Evolutionary conservation across 2,113 vertebrate genomes (phyloP), one percentile per base, ranked within the genome.

Genomic region (Leptocoma aspasia): DNA sequence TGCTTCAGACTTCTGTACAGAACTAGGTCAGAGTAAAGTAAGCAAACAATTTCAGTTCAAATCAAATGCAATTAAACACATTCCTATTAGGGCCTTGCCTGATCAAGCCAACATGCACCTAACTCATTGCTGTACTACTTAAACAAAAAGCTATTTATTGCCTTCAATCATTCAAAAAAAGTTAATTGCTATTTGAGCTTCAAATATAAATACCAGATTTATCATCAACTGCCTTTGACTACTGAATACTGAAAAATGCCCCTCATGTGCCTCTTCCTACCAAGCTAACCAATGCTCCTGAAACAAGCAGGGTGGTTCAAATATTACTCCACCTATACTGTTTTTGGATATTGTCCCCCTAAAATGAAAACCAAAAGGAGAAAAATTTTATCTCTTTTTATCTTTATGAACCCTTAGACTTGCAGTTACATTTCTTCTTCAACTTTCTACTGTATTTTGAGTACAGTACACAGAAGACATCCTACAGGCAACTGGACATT

Each of bases 51-150:
- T 88, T 81, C 75, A 83, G 75, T 77, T 82, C 24, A 68, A 92
- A 73, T 83, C 75, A 91, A 90, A 88, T 84, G 79, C 86, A 92
- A 92, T 81, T 69, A 84, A 93, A 93, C 76, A 86, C 83, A 90
- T 37, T 60, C 68, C 81, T 84, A 42, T 81, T 77, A 91, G 59
- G 13, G 45, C 35, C 54, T 70, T 53, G 53, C 27, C 42, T 70
- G 24, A 81, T 82, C 68, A 87, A 93, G 77, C 52, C 66, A 73
- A 78, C 2, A 11, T 3, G 15, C 59, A 81, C 63, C 44, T 81
- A 69, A 49, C 28, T 88, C 44, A 53, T 57, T 9, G 7, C 7
- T 59, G 56, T 26, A 69, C 26, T 83, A 42, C 76, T 95, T 84
- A 92, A 94, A 93, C 82, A 86, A 81, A 91, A 86, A 59, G 33